Evolutionary conservation across 2,797 vertebrate species (phyloP).

Genomic region (Peromyscus aztecus): DNA sequence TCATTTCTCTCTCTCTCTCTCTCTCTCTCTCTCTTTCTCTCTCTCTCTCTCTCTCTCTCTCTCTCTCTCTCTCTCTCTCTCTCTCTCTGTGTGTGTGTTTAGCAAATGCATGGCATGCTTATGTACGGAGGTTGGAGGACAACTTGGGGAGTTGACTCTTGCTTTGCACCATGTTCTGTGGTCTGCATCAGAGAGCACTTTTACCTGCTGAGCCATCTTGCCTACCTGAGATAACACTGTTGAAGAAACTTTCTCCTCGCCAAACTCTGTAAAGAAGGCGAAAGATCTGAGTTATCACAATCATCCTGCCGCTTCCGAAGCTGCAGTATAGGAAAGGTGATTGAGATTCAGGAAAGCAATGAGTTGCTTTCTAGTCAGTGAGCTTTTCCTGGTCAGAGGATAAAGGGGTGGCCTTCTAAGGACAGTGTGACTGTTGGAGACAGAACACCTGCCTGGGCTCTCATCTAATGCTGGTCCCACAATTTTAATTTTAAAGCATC

Average conservation of each 20-base stretch:
- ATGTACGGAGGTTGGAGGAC: neutral
- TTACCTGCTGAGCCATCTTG: neutral
- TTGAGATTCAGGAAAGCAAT: neutral
- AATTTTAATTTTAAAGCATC: constrained; percentile 17
- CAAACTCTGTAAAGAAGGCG: neutral
- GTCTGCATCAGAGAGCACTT: neutral
- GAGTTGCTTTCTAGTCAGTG: neutral
- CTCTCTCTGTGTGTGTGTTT: neutral
- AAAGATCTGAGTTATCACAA: neutral
- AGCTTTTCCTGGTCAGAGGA: neutral
- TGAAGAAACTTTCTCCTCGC: neutral
- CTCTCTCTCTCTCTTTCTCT: neutral
- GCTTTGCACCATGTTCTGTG: neutral
- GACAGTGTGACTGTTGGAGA: accelerated
- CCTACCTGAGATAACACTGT: neutral
- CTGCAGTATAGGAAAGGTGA: neutral
- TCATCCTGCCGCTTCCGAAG: constrained; percentile 11
- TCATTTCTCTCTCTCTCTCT: neutral
- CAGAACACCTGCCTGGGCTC: neutral
- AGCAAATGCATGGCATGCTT: neutral
- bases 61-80: neutral
- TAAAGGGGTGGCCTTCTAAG: neutral
- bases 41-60: neutral
- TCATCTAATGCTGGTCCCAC: neutral
- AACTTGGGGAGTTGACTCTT: neutral